These are phyloP conservation scores for Corythornis leucogaster DNA, from an alignment of 2,797 vertebrate genomes.

Conservation along the genomic window DNA sequence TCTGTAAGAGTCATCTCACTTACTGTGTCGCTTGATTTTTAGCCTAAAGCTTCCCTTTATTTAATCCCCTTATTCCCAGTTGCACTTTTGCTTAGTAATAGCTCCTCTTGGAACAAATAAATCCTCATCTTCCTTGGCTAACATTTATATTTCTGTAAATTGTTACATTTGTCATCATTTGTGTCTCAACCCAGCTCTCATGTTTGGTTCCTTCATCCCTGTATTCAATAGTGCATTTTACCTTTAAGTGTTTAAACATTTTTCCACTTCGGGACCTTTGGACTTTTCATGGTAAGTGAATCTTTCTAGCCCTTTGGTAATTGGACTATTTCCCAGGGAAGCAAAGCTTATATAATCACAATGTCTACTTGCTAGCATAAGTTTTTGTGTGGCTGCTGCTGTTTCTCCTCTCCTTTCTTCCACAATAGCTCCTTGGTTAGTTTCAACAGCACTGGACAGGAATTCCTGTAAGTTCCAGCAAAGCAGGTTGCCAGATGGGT, in stretches of 20 bases:
- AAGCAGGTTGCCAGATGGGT: not conserved
- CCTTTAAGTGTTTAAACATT: conserved; percentile 29
- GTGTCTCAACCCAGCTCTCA: conserved; percentile 25
- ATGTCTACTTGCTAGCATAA: not conserved
- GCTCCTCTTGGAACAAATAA: conserved; percentile 52
- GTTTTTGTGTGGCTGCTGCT: not conserved
- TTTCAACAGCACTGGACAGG: conserved; percentile 20
- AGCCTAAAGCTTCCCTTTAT: conserved; percentile 44
- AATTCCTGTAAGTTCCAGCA: conserved; percentile 19
- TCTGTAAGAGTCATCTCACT: not conserved
- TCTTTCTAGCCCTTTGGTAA: conserved; percentile 23
- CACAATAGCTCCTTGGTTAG: not conserved
- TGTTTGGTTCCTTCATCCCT: not conserved
- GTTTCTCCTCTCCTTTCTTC: conserved; percentile 7
- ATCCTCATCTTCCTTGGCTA: conserved; percentile 43
- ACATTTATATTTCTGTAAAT: conserved; percentile 58
- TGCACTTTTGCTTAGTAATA: conserved; percentile 34
- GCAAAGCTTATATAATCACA: not conserved
- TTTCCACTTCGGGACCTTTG: not conserved
- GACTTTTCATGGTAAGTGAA: conserved; percentile 21
- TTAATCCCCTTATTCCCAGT: conserved; percentile 44
- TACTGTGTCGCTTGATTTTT: conserved; percentile 12
- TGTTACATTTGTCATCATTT: conserved; percentile 54
- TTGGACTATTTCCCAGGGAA: conserved; percentile 16
- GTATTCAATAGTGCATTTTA: conserved; percentile 2